Evolutionary conservation across 2,113 vertebrate genomes (phyloP).

Genomic region (Baryphthengus martii): DNA sequence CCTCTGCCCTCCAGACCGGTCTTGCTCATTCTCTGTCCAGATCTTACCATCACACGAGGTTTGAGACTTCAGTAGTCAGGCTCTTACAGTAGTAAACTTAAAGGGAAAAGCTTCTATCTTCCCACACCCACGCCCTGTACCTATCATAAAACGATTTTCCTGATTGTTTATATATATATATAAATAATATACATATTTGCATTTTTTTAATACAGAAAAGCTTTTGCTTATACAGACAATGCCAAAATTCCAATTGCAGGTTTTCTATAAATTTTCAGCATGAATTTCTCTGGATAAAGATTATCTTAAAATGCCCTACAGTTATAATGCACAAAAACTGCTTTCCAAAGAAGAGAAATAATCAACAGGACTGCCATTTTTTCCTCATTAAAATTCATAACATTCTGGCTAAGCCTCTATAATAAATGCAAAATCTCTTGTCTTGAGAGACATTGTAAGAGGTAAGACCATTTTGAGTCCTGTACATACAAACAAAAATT

Average conservation of each 20-base stretch:
- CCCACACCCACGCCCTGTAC: background rate
- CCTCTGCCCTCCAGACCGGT: no score
- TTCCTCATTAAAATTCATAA: background rate
- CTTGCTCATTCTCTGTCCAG: no score
- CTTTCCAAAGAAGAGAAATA: background rate
- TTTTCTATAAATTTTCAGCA: background rate
- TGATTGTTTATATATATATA: background rate
- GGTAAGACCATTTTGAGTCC: background rate
- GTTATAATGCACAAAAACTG: background rate
- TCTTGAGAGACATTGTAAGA: background rate
- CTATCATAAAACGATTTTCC: background rate
- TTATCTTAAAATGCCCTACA: background rate
- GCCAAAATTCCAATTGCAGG: background rate
- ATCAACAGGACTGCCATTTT: background rate
- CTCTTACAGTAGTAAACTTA: background rate
- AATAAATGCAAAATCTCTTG: background rate
- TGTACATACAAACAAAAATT: background rate
- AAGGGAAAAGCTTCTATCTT: background rate
- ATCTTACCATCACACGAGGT: no score
- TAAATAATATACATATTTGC: background rate
- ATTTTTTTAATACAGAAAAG: background rate
- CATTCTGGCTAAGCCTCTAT: background rate
- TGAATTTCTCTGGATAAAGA: background rate
- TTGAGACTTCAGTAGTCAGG: no score
- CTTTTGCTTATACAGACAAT: background rate